These are phyloP conservation scores for Syndactyla subalaris DNA, from an alignment of 2,797 vertebrate species.

Conservation along the genomic window DNA sequence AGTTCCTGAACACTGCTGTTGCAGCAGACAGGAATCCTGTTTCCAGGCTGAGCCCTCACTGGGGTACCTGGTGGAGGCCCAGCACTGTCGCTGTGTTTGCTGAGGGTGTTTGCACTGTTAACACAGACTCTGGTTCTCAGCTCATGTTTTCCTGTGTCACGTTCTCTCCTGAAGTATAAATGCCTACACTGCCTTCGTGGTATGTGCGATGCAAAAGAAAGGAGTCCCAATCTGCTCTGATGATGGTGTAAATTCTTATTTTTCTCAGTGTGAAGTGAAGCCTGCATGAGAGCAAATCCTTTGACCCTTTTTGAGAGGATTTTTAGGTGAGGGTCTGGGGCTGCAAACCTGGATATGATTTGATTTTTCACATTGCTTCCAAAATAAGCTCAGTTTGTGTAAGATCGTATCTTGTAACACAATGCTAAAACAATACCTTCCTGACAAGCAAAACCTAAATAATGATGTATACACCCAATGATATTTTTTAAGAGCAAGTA, in stretches of 20 bases:
- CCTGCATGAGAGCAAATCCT: background rate
- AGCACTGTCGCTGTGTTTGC: background rate
- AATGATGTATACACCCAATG: background rate
- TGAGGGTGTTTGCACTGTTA: background rate
- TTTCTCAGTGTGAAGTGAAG: background rate
- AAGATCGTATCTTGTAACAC: background rate
- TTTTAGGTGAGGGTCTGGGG: background rate
- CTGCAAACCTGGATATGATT: background rate
- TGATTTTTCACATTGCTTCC: background rate
- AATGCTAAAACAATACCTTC: background rate
- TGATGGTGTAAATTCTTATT: background rate
- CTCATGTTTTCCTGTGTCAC: background rate
- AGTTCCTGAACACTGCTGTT: background rate
- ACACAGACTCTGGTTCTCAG: background rate
- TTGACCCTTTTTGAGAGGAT: background rate
- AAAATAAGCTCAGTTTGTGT: background rate
- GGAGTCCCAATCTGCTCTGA: background rate
- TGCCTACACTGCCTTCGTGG: rapidly evolving
- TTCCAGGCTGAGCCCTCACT: background rate
- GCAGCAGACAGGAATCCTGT: background rate
- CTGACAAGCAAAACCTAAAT: background rate
- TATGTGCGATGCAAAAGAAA: rapidly evolving
- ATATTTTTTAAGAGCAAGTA: background rate
- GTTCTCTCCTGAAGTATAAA: background rate
- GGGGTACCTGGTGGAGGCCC: background rate